Evolutionary conservation across 2,113 vertebrate genomes (phyloP).

Genomic region (Sorex araneus): DNA sequence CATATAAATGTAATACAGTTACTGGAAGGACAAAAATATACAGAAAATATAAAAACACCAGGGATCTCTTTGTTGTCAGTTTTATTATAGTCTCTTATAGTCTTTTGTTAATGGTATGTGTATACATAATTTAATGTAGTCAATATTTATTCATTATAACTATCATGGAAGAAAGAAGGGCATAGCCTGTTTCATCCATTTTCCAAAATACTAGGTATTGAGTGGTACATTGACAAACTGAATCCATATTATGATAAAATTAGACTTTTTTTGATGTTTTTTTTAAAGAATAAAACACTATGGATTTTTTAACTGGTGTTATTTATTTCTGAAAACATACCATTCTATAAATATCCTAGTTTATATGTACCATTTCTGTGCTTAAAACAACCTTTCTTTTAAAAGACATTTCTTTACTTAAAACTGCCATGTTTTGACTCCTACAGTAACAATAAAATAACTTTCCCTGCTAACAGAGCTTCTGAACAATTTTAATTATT

Average conservation of each 20-base stretch:
- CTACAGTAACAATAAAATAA: constrained; percentile 26
- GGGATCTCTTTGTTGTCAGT: background rate
- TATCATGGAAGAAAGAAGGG: background rate
- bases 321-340: background rate
- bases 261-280: constrained; percentile 15
- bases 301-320: background rate
- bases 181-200: background rate
- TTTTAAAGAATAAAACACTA: background rate
- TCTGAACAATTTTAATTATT: background rate
- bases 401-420: constrained; percentile 1
- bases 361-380: background rate
- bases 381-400: constrained; percentile 30
- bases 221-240: background rate
- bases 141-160: constrained; percentile 11
- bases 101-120: background rate
- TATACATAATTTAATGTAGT: too few species aligned
- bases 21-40: background rate
- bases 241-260: background rate
- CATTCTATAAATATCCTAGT: background rate
- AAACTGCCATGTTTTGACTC: constrained; percentile 48
- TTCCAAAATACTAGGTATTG: background rate
- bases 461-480: background rate
- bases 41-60: background rate
- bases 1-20: too few species aligned
- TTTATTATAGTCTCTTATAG: background rate